Percentiles rank a stretch among this genome's conserved stretches.
phyloP scores from a whole-genome alignment of 2,113 vertebrate species.

The Colistium nudipinnis region DNA sequence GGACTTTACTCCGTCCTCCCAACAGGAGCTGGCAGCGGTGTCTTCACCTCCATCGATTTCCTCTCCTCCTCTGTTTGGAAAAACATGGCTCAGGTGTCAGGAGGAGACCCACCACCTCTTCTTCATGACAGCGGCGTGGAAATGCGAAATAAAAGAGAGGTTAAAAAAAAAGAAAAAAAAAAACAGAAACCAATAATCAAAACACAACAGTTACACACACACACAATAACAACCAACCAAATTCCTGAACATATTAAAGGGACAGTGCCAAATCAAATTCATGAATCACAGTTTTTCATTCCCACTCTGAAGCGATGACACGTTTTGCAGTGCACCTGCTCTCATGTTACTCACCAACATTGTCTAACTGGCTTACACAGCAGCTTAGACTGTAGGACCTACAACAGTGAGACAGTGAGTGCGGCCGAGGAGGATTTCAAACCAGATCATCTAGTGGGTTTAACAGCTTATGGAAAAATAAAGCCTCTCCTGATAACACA shows the following conservation, averaged over 20 bases:
- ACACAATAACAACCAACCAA: neutral
- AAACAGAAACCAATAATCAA: neutral
- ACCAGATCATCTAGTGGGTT: neutral
- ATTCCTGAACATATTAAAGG: neutral
- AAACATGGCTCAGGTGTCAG: constrained; percentile 54
- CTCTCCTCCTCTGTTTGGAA: constrained; percentile 61
- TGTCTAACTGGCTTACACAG: neutral
- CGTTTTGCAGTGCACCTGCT: neutral
- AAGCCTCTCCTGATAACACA: neutral
- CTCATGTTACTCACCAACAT: neutral
- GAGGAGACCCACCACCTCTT: constrained; percentile 37
- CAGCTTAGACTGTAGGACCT: no score
- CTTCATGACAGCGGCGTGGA: constrained; percentile 39
- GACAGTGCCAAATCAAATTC: no score
- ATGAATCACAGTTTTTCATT: neutral
- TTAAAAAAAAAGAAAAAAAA: constrained; percentile 45
- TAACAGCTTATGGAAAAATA: constrained; percentile 5
- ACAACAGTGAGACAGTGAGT: neutral
- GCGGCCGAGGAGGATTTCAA: neutral
- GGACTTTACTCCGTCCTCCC: constrained; percentile 36
- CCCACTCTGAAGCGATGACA: neutral
- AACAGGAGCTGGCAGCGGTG: constrained; percentile 55
- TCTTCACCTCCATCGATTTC: constrained; percentile 73
- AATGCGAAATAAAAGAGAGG: constrained; percentile 26
- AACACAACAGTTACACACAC: constrained; percentile 42